Conservation (phyloP, 2,888 invertebrate species). For the Azorinus chamasolen region DNA sequence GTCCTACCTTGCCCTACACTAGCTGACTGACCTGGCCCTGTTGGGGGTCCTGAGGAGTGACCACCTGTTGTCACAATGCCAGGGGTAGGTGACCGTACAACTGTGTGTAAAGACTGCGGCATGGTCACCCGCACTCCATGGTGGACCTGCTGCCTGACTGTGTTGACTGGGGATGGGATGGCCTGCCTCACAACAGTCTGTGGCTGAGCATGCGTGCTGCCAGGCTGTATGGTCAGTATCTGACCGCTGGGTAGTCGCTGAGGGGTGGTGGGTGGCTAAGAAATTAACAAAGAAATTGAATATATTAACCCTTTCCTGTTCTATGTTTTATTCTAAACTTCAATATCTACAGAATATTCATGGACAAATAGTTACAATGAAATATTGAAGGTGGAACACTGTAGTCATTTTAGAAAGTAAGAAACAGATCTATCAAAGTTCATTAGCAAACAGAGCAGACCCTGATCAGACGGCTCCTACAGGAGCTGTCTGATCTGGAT, state of each 20-base stretch:
- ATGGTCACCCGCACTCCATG: constrained; percentile 50
- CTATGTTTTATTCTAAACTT: no score
- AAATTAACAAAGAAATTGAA: no score
- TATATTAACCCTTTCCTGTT: no score
- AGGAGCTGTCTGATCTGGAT: no score
- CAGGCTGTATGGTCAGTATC: constrained; percentile 76
- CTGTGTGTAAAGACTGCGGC: constrained; percentile 51
- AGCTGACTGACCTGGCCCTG: constrained; percentile 30
- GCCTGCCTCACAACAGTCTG: constrained; percentile 67
- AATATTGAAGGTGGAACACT: no score
- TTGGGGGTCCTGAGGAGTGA: constrained; percentile 38
- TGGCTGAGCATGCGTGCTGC: constrained; percentile 57
- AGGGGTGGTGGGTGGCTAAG: not conserved
- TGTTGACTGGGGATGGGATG: constrained; percentile 65
- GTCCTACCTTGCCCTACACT: constrained; percentile 39
- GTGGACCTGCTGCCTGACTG: constrained; percentile 49
- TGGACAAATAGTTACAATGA: no score
- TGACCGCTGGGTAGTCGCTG: constrained; percentile 67
- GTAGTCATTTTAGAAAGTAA: no score
- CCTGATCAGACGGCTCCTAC: no score
- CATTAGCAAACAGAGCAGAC: no score
- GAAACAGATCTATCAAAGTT: no score
- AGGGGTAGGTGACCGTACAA: constrained; percentile 45
- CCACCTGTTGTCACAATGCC: constrained; percentile 39
- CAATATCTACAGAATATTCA: no score